Percentiles rank a stretch among this genome's conserved stretches.
phyloP scores from a whole-genome alignment of 2,113 vertebrate genomes.

The Catharus minimus region DNA sequence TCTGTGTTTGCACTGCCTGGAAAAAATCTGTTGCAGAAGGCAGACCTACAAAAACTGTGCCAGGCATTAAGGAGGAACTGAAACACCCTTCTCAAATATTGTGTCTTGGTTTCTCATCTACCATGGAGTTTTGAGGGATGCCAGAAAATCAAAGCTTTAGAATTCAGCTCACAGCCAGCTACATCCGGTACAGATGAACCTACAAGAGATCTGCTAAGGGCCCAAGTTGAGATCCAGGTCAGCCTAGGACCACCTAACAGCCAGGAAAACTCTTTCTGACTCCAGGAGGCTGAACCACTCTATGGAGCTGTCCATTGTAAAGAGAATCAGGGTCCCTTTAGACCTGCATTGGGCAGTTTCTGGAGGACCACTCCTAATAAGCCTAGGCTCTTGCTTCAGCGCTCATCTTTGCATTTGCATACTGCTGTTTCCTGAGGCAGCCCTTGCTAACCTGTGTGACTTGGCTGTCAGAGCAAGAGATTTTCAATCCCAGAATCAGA shows the following conservation, averaged over 20 bases:
- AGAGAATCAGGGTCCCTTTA: background rate
- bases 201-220: background rate
- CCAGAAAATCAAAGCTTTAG: background rate
- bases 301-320: background rate
- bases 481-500: background rate
- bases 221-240: background rate
- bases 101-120: background rate
- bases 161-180: background rate
- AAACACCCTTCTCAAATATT: background rate
- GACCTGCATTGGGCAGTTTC: background rate
- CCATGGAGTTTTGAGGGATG: background rate
- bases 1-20: background rate
- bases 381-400: background rate
- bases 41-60: background rate
- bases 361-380: background rate
- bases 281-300: background rate
- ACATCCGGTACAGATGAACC: background rate
- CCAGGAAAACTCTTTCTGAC: background rate
- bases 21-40: background rate
- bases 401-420: background rate
- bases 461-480: background rate
- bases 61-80: background rate
- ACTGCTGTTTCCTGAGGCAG: background rate
- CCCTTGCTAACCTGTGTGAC: background rate
- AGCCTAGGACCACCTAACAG: background rate